phyloP scores from a whole-genome alignment of 1,140 invertebrate genomes.

The Maconellicoccus hirsutus region DNA sequence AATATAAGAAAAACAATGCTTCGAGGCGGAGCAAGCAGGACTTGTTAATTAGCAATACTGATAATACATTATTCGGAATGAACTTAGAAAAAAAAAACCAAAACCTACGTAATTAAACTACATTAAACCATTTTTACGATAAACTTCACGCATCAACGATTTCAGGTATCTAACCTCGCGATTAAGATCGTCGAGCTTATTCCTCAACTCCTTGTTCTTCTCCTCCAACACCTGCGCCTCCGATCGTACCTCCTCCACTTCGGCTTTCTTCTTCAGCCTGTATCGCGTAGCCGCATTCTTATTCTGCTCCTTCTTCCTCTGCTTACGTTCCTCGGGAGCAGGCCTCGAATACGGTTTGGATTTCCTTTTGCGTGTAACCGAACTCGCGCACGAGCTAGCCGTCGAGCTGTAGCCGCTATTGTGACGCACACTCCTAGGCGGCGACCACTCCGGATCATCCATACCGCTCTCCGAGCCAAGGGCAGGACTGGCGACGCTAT shows the following conservation, averaged over 20 bases:
- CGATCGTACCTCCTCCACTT: constrained; percentile 58
- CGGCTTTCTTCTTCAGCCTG: constrained; percentile 78
- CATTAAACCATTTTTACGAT: constrained; percentile 58
- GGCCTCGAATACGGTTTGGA: constrained; percentile 52
- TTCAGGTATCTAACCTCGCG: constrained; percentile 77
- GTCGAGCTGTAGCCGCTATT: not conserved
- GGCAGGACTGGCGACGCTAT: not conserved
- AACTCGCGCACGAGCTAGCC: constrained; percentile 26
- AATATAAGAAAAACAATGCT: too few relatives aligned
- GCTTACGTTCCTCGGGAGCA: constrained; percentile 54
- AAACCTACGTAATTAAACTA: constrained; percentile 35
- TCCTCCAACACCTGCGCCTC: constrained; percentile 59
- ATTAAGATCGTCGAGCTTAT: constrained; percentile 55
- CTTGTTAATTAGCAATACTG: not conserved
- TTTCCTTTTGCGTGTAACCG: constrained; percentile 27
- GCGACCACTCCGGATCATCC: constrained; percentile 30
- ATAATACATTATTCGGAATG: constrained; percentile 40
- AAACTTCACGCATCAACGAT: constrained; percentile 71
- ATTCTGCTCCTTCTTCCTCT: constrained; percentile 85
- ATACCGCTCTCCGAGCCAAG: constrained; percentile 24
- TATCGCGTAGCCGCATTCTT: constrained; percentile 91
- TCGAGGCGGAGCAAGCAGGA: too few relatives aligned
- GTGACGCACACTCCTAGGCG: not conserved
- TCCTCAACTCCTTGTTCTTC: constrained; percentile 52
- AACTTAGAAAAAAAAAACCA: not conserved